Conservation (phyloP, 2,113 vertebrate genomes). For the Procavia capensis region DNA sequence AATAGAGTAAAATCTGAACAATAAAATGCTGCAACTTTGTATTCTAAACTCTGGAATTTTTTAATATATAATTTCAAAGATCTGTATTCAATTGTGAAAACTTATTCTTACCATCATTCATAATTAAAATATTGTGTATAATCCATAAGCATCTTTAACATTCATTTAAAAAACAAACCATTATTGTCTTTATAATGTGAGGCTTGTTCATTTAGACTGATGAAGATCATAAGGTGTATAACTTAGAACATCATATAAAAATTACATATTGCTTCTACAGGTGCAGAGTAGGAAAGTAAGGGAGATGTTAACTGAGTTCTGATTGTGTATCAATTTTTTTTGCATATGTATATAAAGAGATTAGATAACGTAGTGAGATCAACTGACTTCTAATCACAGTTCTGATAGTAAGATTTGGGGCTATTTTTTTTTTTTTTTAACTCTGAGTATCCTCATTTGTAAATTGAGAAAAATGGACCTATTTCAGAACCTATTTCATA, state of each 20-base stretch:
- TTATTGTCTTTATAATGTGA: background rate
- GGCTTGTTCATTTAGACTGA: background rate
- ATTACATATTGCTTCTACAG: background rate
- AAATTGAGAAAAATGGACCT: background rate
- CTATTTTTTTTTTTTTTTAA: background rate
- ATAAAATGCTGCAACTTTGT: background rate
- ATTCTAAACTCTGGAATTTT: background rate
- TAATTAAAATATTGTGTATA: background rate
- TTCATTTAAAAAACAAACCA: background rate
- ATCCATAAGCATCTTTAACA: background rate
- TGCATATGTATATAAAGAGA: too few relatives aligned
- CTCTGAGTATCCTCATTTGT: background rate
- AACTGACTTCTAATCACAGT: background rate
- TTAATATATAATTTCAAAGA: conserved; percentile 38
- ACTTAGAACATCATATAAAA: background rate
- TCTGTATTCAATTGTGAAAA: background rate
- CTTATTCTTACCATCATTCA: background rate
- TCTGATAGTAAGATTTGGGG: background rate
- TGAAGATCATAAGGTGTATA: background rate
- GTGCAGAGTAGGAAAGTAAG: background rate
- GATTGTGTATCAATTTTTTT: background rate
- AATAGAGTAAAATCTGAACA: background rate
- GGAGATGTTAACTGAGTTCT: background rate
- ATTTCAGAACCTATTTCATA: background rate
- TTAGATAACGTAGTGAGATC: background rate